These are phyloP conservation scores for Leucophenga maculata DNA, from an alignment of 2,888 invertebrate species.

Conservation along the genomic window DNA sequence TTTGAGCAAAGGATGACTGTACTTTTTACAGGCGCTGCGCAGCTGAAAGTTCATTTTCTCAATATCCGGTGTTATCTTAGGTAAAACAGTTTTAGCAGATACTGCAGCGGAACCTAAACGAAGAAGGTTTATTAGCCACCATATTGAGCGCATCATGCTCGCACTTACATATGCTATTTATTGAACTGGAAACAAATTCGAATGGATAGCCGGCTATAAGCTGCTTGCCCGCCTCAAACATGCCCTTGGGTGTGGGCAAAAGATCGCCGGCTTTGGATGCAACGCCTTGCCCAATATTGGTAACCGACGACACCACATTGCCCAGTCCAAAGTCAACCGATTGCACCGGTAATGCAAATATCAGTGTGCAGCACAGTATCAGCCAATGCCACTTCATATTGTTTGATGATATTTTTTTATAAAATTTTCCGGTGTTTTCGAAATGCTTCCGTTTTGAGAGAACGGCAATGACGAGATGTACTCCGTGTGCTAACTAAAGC, in stretches of 20 bases:
- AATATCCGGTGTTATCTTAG: conserved; percentile 65
- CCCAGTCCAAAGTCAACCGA: conserved; percentile 47
- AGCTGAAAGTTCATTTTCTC: conserved; percentile 65
- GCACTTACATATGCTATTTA: conserved; percentile 66
- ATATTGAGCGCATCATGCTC: too few species aligned
- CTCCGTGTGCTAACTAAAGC: too few species aligned
- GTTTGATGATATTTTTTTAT: too few species aligned
- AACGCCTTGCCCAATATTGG: conserved; percentile 51
- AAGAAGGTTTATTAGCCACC: background rate
- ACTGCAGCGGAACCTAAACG: conserved; percentile 66
- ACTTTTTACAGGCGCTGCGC: conserved; percentile 56
- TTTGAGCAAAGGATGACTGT: conserved; percentile 59
- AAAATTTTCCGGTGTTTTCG: background rate
- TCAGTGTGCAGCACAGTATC: background rate
- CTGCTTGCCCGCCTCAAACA: conserved; percentile 66
- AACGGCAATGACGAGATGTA: background rate
- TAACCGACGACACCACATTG: conserved; percentile 53
- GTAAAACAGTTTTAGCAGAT: conserved; percentile 52
- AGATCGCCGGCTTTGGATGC: conserved; percentile 46
- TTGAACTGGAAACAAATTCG: conserved; percentile 60
- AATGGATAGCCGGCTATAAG: conserved; percentile 69
- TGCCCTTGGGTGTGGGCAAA: conserved; percentile 56
- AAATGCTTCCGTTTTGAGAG: background rate
- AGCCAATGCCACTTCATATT: background rate
- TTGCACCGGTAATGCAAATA: conserved; percentile 1